Base-by-base conservation (phyloP, 2,113 vertebrate species). In the Heteronetta atricapilla region DNA sequence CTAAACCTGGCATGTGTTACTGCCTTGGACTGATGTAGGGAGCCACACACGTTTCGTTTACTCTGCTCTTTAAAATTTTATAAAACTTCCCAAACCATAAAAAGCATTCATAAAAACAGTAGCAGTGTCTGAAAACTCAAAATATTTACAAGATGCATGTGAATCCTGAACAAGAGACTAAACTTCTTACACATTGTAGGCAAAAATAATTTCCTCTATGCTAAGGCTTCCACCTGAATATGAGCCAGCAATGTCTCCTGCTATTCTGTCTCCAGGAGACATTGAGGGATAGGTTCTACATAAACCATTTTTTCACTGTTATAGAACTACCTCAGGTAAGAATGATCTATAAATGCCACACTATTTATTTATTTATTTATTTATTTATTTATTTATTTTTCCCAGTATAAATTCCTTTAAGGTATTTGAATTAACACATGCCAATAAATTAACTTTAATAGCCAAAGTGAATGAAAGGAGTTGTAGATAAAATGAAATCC, bases 41-140 rank as follows among this genome's bases (percentile, higher is more conserved):
- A 40, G 31, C 31, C 52, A 70, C 20, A 28, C 5, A 36, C 22
- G n/a, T 18, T 13, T 1, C 9, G 50, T 10, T 46, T 92, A 34
- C 16, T 48, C 2, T 8, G 53, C 22, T 11, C 12, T 10, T n/a
- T 6, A 2, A 16, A 15, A 0, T 46, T 53, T 44, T 12, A 55
- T 7, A 76, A 78, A 85, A 28, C 42, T 46, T 36, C 42, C 29
- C 7, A 79, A 70, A 7, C 7, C 10, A 9, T 38, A 17, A 21
- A 44, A 83, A 34, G 6, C 2, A 1, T 46, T 33, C 50, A 68
- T 38, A 66, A 77, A 93, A 66, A 38, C 19, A 38, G 6, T 9
- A 64, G 2, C 16, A 64, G 38, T 25, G 42, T n/a, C 2, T 4
- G 44, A 78, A 5, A 12, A 22, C 46, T 63, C 7, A 40, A 14